phyloP scores from a whole-genome alignment of 2,888 invertebrate species.

The Sceliomorpha sp. region DNA sequence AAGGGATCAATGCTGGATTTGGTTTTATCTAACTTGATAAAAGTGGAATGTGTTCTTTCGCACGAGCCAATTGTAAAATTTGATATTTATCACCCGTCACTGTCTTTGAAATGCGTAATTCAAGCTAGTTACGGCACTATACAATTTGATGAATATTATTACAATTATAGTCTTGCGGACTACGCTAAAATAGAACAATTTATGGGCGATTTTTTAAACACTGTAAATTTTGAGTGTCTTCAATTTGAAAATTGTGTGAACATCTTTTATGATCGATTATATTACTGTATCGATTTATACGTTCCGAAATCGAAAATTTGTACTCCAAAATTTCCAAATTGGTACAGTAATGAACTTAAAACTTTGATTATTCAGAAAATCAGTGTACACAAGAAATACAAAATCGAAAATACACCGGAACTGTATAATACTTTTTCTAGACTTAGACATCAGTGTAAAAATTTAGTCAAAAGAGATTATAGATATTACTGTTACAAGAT shows the following conservation, averaged over 20 bases:
- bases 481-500: too few species aligned
- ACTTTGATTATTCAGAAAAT: too few species aligned
- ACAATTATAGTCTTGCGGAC: background rate
- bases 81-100: background rate
- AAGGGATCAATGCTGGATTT: too few species aligned
- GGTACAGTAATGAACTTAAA: too few species aligned
- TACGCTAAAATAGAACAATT: background rate
- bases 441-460: too few species aligned
- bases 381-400: too few species aligned
- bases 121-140: background rate
- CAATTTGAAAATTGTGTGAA: background rate
- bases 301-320: background rate
- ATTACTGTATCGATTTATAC: background rate
- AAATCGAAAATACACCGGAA: too few species aligned
- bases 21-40: too few species aligned
- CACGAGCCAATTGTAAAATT: constrained; percentile 3
- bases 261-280: background rate
- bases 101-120: background rate
- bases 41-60: too few species aligned
- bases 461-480: too few species aligned
- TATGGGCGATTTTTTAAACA: background rate
- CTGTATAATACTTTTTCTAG: too few species aligned
- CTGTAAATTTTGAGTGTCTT: background rate
- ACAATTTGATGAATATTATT: constrained; percentile 1
- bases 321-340: constrained; percentile 1